Base-by-base conservation (phyloP, 1,140 invertebrate genomes). In the Calliphora vicina region DNA sequence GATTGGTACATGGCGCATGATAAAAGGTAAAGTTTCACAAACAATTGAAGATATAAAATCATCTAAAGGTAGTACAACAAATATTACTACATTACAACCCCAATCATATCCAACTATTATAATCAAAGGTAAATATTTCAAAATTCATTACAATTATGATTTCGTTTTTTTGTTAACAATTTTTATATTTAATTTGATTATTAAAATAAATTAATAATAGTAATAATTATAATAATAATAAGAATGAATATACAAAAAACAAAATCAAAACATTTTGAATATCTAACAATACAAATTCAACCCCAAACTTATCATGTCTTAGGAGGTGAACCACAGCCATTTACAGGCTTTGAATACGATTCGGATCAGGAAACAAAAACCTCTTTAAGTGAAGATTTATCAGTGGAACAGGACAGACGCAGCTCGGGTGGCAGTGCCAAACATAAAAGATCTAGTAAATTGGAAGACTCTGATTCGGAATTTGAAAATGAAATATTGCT, bases 21-120 rank as follows among this genome's bases (percentile, higher is more conserved):
- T 90, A 80, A 90, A 90, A 84, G 89, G 89, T 81, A 90, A 90
- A 81, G 89, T 90, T 0, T 85, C 88, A n/a, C 89, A 90, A 72
- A 90, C 89, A 12, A 85, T 90, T 57, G 89, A 90, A 84, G 89
- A 90, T 67, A 90, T 90, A 43, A 90, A 90, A 85, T 89, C 89
- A 20, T 90, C 89, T 1, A 90, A 90, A 85, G 86, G 85, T 84
- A 85, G 43, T 57, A 84, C 42, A 82, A 67, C 61, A 43, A 73
- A 61, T 45, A 42, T 72, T 26, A 73, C 84, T 25, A 81, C 76
- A 15, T 45, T 78, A 25, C 73, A 27, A 26, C 80, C 83, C 20
- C 73, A 76, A 61, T 74, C 42, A 45, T 42, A 84, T 61, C 25
- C 81, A 50, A 82, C 81, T 82, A 43, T 35, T 25, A 27, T 2